These are phyloP conservation scores for Cuniculus paca DNA, from an alignment of 2,797 vertebrate species.

Conservation along the genomic window DNA sequence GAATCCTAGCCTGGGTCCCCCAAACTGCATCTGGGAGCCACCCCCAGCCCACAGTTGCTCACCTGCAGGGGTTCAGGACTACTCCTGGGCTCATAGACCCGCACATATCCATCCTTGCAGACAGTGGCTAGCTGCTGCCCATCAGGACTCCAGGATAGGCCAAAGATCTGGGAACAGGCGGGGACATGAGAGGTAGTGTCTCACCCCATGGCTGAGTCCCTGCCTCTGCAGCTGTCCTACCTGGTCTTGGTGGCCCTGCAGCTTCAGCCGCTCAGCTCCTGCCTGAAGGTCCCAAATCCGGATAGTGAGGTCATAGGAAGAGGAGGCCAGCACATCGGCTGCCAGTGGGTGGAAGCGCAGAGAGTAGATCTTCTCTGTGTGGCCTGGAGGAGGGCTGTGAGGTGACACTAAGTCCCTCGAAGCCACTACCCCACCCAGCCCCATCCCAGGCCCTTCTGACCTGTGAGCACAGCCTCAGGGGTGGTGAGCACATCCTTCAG, in stretches of 20 bases:
- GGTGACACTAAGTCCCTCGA: rapidly evolving
- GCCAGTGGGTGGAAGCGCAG: slow-evolving; percentile 95
- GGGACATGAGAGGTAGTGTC: neutral
- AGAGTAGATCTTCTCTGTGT: slow-evolving; percentile 98
- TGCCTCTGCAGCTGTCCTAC: slow-evolving; percentile 83
- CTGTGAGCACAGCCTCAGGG: slow-evolving; percentile 92
- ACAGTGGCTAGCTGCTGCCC: slow-evolving; percentile 94
- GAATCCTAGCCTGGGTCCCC: neutral
- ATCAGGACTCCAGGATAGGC: slow-evolving; percentile 95
- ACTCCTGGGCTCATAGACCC: slow-evolving; percentile 94
- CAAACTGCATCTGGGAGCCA: rapidly evolving
- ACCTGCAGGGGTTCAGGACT: slow-evolving; percentile 92
- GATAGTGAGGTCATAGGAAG: slow-evolving; percentile 95
- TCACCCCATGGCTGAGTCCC: rapidly evolving
- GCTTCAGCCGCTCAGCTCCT: slow-evolving; percentile 87
- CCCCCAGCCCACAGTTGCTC: rapidly evolving
- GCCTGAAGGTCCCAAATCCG: slow-evolving; percentile 93
- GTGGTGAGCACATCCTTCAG: slow-evolving; percentile 91
- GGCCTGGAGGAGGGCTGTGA: slow-evolving; percentile 88
- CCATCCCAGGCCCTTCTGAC: slow-evolving; percentile 83
- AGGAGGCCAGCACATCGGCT: slow-evolving; percentile 93
- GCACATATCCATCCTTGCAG: slow-evolving; percentile 94
- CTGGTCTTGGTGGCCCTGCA: slow-evolving; percentile 96
- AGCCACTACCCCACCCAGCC: neutral
- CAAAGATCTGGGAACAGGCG: slow-evolving; percentile 92